phyloP scores from a whole-genome alignment of 2,888 invertebrate genomes.

The Chloroclystis v-ata region DNA sequence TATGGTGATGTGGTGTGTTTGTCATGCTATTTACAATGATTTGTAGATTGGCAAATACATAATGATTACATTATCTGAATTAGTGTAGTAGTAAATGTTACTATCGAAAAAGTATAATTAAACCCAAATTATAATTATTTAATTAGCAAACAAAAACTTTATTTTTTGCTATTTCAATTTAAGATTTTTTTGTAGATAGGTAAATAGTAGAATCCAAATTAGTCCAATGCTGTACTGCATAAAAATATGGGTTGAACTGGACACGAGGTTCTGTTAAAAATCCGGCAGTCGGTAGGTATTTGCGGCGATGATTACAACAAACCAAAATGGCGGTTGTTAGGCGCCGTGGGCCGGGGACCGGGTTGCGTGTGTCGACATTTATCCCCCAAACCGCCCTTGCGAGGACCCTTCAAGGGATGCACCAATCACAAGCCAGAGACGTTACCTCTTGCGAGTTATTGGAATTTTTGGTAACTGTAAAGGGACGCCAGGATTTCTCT shows the following conservation, averaged over 20 bases:
- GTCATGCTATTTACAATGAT: background rate
- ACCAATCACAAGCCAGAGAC: constrained; percentile 34
- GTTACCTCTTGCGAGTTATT: constrained; percentile 25
- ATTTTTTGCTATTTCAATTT: no score
- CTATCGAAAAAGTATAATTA: background rate
- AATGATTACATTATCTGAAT: background rate
- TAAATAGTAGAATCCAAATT: no score
- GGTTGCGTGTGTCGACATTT: constrained; percentile 29
- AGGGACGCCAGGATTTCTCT: constrained; percentile 13
- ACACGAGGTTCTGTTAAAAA: background rate
- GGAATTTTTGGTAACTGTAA: constrained; percentile 23
- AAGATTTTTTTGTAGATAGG: no score
- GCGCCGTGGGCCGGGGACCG: constrained; percentile 16
- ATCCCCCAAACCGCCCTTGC: constrained; percentile 28
- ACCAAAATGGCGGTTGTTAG: constrained; percentile 47
- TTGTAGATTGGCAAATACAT: background rate
- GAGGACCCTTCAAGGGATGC: constrained; percentile 37
- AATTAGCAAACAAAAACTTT: no score
- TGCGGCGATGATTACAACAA: constrained; percentile 29
- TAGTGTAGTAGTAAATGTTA: background rate
- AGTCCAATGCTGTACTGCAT: no score
- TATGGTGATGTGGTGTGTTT: background rate
- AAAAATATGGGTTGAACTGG: no score
- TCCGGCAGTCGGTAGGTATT: constrained; percentile 21
- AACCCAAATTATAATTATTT: background rate